phyloP scores from a whole-genome alignment of 2,797 vertebrate species.

The Enteromius trimaculatus region DNA sequence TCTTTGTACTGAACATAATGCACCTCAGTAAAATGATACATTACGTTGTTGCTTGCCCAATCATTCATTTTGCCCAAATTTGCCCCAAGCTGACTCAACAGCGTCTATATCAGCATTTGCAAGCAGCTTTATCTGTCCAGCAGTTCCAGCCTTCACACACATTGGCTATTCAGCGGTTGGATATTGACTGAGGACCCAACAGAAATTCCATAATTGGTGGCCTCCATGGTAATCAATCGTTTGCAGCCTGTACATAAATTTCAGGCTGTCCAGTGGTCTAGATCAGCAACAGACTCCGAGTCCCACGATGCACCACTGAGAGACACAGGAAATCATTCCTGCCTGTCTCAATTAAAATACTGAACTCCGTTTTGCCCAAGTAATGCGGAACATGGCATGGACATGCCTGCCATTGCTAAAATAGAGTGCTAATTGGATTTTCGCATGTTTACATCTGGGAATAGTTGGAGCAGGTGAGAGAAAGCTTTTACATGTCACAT shows the following conservation, averaged over 20 bases:
- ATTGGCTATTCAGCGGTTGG: neutral
- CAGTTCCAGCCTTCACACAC: conserved; percentile 27
- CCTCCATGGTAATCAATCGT: conserved; percentile 46
- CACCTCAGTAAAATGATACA: conserved; percentile 1
- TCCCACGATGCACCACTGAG: no score
- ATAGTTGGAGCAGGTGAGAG: conserved; percentile 57
- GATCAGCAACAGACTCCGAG: neutral
- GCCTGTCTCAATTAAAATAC: no score
- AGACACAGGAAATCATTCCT: no score
- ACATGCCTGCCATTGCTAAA: conserved; percentile 54
- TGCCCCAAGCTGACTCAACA: neutral
- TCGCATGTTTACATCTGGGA: conserved; percentile 66
- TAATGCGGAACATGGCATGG: neutral
- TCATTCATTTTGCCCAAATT: neutral
- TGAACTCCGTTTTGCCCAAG: conserved; percentile 1
- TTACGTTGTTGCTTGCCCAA: neutral
- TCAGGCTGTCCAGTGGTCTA: conserved; percentile 22
- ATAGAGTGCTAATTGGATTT: conserved; percentile 72
- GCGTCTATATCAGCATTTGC: neutral
- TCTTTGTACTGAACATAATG: neutral
- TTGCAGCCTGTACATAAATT: neutral
- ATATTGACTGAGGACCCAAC: conserved; percentile 36
- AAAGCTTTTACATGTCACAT: conserved; percentile 52
- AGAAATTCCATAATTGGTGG: conserved; percentile 49
- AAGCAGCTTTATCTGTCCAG: conserved; percentile 23